Evolutionary conservation across 2,113 vertebrate species (phyloP).

Genomic region (Nansenia antarctica): DNA sequence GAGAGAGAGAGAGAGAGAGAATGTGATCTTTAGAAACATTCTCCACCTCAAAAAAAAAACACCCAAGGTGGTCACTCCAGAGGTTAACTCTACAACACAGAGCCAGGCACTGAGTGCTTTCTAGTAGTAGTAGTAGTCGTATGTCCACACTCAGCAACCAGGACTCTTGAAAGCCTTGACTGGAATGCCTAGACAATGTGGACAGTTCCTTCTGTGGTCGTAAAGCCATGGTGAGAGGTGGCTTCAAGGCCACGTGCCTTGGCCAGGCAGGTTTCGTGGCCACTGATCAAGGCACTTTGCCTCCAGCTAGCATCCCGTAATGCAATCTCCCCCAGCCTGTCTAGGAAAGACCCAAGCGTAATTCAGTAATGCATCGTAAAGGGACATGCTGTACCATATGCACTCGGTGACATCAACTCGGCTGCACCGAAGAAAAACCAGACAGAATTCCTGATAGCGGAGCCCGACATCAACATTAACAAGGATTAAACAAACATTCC

Average conservation of each 20-base stretch:
- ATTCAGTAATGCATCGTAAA: neutral
- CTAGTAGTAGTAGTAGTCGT: neutral
- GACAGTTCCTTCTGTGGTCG: no score
- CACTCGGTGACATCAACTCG: neutral
- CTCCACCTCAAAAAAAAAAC: neutral
- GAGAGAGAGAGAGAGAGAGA: no score
- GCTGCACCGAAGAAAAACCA: neutral
- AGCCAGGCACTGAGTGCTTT: neutral
- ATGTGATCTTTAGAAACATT: no score
- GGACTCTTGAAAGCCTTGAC: neutral
- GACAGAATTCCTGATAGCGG: neutral
- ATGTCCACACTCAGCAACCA: no score
- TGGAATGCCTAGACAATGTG: neutral
- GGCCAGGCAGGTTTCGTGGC: no score
- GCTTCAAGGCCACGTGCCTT: no score
- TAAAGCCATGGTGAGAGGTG: no score
- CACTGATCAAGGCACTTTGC: no score
- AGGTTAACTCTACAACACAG: constrained; percentile 11
- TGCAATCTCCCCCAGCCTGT: neutral
- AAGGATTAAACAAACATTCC: neutral
- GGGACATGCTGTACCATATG: neutral
- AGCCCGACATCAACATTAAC: neutral
- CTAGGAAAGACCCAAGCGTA: neutral
- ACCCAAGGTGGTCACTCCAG: constrained; percentile 25
- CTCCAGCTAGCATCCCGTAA: neutral